These are phyloP conservation scores for Galerucella calmariensis DNA, from an alignment of 2,888 invertebrate species.

Conservation along the genomic window DNA sequence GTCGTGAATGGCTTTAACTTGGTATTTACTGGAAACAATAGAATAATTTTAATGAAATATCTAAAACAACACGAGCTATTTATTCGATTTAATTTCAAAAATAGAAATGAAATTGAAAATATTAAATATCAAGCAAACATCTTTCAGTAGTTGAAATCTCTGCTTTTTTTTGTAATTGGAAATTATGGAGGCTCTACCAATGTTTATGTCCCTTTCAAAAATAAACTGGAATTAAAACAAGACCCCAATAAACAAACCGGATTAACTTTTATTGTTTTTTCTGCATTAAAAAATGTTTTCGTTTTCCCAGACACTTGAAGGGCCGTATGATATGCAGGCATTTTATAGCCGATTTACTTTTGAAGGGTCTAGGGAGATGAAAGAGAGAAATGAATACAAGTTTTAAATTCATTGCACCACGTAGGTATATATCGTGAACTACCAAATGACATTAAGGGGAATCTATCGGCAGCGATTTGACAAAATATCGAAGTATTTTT, in stretches of 20 bases:
- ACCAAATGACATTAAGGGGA: too few species aligned
- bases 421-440: too few species aligned
- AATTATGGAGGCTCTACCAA: background rate
- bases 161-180: background rate
- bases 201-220: background rate
- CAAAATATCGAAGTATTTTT: too few species aligned
- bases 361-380: background rate
- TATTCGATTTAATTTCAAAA: background rate
- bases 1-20: too few species aligned
- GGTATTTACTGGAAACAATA: too few species aligned
- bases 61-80: too few species aligned
- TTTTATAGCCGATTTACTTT: constrained; percentile 23
- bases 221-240: constrained; percentile 34
- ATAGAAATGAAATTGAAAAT: background rate
- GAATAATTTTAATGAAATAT: too few species aligned
- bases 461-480: too few species aligned
- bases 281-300: constrained; percentile 33
- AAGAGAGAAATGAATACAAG: background rate
- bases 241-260: constrained; percentile 24
- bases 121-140: background rate
- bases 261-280: constrained; percentile 36
- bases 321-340: constrained; percentile 20
- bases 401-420: too few species aligned
- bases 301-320: constrained; percentile 18
- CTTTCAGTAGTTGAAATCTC: background rate